Evolutionary conservation across 1,140 invertebrate genomes (phyloP).

Genomic region (Globodera rostochiensis): DNA sequence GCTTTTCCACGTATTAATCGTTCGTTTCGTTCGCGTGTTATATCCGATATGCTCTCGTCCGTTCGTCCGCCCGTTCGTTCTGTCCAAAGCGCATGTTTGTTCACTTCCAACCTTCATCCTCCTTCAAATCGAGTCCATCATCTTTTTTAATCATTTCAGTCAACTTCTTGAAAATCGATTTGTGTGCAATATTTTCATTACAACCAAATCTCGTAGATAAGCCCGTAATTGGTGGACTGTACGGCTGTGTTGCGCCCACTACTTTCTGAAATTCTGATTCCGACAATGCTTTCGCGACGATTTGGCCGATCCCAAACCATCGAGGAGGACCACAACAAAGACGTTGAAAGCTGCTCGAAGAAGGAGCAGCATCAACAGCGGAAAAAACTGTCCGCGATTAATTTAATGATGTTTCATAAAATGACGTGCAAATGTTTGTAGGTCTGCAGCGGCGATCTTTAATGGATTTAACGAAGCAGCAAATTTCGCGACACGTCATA

Average conservation of each 20-base stretch:
- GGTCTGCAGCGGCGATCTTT: constrained; percentile 20
- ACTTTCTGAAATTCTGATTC: no score
- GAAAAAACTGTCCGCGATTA: constrained; percentile 23
- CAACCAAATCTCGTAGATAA: no score
- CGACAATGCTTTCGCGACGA: constrained; percentile 2
- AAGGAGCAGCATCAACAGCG: neutral
- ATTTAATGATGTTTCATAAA: neutral
- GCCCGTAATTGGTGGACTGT: no score
- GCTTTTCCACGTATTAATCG: constrained; percentile 12
- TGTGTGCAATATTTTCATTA: neutral
- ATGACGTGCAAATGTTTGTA: neutral
- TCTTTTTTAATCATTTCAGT: neutral
- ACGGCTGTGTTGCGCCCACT: no score
- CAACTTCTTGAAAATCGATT: neutral
- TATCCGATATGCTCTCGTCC: neutral
- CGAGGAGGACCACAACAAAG: constrained; percentile 14
- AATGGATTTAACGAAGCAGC: constrained; percentile 23
- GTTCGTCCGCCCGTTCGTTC: neutral
- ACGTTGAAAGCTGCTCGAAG: neutral
- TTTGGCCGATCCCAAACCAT: constrained; percentile 16
- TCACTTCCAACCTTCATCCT: neutral
- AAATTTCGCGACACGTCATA: constrained; percentile 16
- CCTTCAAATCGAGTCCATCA: neutral
- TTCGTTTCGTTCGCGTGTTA: neutral
- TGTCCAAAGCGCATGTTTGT: neutral